Percentiles rank a stretch among this genome's conserved stretches.
phyloP scores from a whole-genome alignment of 1,140 invertebrate genomes.

The Scaptomyza montana region DNA sequence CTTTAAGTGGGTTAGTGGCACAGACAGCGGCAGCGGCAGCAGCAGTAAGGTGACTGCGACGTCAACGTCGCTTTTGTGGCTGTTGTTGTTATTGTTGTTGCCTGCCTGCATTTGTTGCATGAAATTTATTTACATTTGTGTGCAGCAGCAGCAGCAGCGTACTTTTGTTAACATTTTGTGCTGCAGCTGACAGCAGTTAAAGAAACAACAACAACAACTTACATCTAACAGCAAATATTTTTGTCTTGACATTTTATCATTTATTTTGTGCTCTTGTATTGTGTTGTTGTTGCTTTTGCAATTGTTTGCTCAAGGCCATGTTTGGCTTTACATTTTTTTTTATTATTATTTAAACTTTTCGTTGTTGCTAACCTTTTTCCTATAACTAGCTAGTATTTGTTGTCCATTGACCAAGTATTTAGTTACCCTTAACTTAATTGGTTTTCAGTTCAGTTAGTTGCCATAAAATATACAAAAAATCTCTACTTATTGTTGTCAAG shows the following conservation, averaged over 20 bases:
- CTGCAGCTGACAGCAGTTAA: conserved; percentile 35
- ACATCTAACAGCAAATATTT: conserved; percentile 46
- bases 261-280: not conserved
- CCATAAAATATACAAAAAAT: not conserved
- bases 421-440: conserved; percentile 16
- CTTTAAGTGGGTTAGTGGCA: conserved; percentile 78
- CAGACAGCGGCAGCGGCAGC: conserved; percentile 41
- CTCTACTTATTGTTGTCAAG: conserved; percentile 28
- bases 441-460: not conserved
- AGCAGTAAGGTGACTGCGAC: conserved; percentile 58
- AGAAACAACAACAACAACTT: not conserved
- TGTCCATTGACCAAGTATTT: conserved; percentile 38
- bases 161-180: conserved; percentile 47
- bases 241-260: conserved; percentile 53
- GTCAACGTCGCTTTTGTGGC: conserved; percentile 22
- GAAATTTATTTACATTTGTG: conserved; percentile 74
- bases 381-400: conserved; percentile 73
- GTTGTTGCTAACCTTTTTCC: conserved; percentile 12
- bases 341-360: not conserved
- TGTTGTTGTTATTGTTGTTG: too few relatives aligned
- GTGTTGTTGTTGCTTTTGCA: conserved; percentile 7
- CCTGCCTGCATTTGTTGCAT: conserved; percentile 63
- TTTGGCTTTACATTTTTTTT: conserved; percentile 1
- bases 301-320: conserved; percentile 41
- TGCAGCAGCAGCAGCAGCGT: conserved; percentile 3